Evolutionary conservation across 1,140 invertebrate species (phyloP).

Genomic region (Lordiphosa collinella): DNA sequence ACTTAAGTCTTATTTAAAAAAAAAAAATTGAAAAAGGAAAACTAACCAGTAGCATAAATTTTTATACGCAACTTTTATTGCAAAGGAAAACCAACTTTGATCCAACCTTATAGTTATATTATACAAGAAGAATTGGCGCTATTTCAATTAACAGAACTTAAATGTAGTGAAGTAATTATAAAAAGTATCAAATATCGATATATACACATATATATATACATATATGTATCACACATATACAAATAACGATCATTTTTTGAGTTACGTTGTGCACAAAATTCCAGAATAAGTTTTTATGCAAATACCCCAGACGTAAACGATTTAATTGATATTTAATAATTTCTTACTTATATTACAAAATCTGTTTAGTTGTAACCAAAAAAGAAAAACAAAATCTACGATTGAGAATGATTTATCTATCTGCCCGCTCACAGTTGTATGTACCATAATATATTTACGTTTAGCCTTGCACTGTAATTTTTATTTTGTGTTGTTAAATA

Average conservation of each 20-base stretch:
- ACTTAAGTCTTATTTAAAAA: constrained; percentile 50
- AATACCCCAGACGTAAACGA: too few species aligned
- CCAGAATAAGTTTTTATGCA: constrained; percentile 39
- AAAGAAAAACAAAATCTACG: not conserved
- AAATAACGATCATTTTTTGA: constrained; percentile 7
- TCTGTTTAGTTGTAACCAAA: constrained; percentile 32
- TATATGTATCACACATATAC: constrained; percentile 13
- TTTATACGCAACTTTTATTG: constrained; percentile 76
- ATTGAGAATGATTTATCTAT: constrained; percentile 29
- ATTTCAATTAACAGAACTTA: constrained; percentile 60
- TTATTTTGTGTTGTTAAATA: constrained; percentile 79
- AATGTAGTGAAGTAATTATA: constrained; percentile 57
- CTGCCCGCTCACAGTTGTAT: constrained; percentile 53
- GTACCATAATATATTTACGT: constrained; percentile 45
- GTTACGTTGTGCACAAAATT: constrained; percentile 31
- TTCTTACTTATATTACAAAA: constrained; percentile 49
- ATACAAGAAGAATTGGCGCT: constrained; percentile 63
- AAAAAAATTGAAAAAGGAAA: constrained; percentile 42
- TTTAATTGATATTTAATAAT: constrained; percentile 37
- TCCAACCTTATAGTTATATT: constrained; percentile 37
- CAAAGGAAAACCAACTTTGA: constrained; percentile 42
- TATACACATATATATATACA: constrained; percentile 17
- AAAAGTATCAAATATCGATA: constrained; percentile 34
- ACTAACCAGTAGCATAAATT: constrained; percentile 64
- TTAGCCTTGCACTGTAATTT: constrained; percentile 70